Evolutionary conservation across 2,113 vertebrate species (phyloP).

Genomic region (Colius striatus): DNA sequence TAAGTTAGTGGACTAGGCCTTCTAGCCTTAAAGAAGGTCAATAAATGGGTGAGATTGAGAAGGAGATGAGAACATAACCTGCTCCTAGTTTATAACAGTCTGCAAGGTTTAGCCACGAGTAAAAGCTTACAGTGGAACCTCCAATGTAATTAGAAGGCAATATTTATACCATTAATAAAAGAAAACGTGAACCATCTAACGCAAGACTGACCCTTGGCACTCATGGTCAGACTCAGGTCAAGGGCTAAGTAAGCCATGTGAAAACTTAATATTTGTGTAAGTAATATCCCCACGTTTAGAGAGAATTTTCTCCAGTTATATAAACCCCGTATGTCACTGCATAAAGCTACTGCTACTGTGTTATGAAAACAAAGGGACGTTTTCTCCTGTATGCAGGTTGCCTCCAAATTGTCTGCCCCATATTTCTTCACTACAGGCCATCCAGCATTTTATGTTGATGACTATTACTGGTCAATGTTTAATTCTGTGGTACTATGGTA

Average conservation of each 20-base stretch:
- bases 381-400: not conserved
- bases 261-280: not conserved
- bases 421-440: not conserved
- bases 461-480: not conserved
- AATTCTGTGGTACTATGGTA: not conserved
- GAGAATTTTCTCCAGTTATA: not conserved
- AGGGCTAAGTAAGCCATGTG: not conserved
- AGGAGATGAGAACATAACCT: not conserved
- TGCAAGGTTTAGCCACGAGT: not conserved
- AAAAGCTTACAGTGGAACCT: not conserved
- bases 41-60: not conserved
- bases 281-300: not conserved
- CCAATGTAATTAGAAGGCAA: not conserved
- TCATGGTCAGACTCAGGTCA: not conserved
- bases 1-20: not conserved
- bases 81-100: not conserved
- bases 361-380: not conserved
- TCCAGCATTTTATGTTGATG: not conserved
- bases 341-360: not conserved
- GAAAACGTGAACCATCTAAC: not conserved
- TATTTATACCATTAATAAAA: not conserved
- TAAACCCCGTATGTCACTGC: not conserved
- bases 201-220: not conserved
- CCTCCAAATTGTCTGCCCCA: not conserved
- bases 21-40: not conserved